phyloP scores from a whole-genome alignment of 2,113 vertebrate species.

The Laterallus jamaicensis region DNA sequence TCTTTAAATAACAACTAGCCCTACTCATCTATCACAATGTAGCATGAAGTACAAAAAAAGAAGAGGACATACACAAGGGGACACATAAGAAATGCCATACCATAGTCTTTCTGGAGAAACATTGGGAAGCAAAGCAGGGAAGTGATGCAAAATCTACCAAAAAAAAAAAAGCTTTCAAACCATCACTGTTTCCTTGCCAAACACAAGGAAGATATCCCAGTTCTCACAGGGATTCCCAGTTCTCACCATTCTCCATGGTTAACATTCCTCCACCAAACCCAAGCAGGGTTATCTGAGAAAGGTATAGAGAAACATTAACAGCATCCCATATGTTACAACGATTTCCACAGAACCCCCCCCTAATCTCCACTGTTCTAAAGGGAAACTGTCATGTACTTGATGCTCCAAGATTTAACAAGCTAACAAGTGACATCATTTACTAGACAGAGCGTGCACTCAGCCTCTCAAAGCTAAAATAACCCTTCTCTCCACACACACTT shows the following conservation, averaged over 20 bases:
- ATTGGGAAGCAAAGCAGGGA: not conserved
- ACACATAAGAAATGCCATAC: not conserved
- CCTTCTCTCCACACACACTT: not conserved
- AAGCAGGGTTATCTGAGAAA: not conserved
- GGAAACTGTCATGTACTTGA: not conserved
- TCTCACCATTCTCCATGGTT: not conserved
- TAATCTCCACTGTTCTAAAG: not conserved
- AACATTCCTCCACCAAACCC: not conserved
- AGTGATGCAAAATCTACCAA: not conserved
- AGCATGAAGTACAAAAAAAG: not conserved
- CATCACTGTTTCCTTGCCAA: not conserved
- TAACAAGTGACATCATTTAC: constrained; percentile 18
- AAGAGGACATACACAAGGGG: not conserved
- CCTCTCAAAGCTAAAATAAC: constrained; percentile 13
- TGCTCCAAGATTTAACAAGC: not conserved
- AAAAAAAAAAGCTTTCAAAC: not conserved
- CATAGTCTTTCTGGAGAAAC: not conserved
- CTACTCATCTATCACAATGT: not conserved
- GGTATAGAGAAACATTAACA: not conserved
- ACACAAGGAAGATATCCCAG: not conserved
- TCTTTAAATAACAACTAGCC: not conserved
- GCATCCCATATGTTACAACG: not conserved
- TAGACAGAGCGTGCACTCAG: not conserved
- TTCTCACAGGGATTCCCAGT: not conserved
- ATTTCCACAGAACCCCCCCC: not conserved